Percentiles rank a stretch among this genome's conserved stretches.
phyloP scores from a whole-genome alignment of 2,797 vertebrate species.

The Aselliscus stoliczkanus region DNA sequence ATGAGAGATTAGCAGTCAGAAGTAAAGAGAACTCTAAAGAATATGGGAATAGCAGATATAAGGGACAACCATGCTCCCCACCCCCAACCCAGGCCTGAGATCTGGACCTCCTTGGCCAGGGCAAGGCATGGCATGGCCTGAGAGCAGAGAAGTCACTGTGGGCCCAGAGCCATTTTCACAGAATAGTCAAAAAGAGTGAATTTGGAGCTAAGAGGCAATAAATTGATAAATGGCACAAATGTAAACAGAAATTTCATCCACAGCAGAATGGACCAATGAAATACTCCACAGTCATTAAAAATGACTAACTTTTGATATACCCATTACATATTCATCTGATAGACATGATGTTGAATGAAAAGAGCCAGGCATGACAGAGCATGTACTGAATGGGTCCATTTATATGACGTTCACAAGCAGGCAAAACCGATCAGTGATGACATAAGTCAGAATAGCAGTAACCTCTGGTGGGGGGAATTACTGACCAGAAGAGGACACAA shows the following conservation, averaged over 20 bases:
- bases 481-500: too few relatives aligned
- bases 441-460: background rate
- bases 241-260: background rate
- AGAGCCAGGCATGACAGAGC: background rate
- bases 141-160: background rate
- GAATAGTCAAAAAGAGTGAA: background rate
- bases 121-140: too few relatives aligned
- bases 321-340: background rate
- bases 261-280: background rate
- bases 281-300: too few relatives aligned
- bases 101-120: background rate
- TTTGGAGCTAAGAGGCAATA: background rate
- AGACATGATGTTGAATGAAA: background rate
- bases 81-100: background rate
- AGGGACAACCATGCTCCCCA: background rate
- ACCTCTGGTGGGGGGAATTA: background rate
- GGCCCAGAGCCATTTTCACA: background rate
- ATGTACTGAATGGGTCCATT: too few relatives aligned
- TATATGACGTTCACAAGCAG: background rate
- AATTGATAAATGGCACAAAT: background rate
- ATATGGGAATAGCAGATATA: background rate
- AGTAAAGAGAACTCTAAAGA: too few relatives aligned
- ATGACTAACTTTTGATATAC: background rate
- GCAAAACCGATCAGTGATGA: background rate
- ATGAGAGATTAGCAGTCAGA: too few relatives aligned